Percentiles rank a stretch among this genome's conserved stretches.
Evolutionary conservation across 92 coral and sea anemone species (phyloP).

Genomic region (Zoanthus gigantus): DNA sequence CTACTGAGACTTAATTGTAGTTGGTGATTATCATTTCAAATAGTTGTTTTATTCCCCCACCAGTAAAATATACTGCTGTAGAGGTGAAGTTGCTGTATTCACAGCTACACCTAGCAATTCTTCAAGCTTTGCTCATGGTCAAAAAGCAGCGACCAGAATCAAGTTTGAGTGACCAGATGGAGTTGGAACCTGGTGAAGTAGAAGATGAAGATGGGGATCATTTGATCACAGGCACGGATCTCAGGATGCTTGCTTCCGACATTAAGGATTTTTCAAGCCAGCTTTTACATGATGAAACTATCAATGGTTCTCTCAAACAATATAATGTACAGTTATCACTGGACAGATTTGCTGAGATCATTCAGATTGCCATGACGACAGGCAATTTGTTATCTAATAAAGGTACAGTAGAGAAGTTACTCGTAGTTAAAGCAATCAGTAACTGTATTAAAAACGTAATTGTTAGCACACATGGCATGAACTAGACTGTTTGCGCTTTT

Average conservation of each 20-base stretch:
- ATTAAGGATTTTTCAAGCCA: slow-evolving; percentile 61
- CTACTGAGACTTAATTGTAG: no score
- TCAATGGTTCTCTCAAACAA: slow-evolving; percentile 34
- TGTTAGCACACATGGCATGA: background rate
- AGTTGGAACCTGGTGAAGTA: slow-evolving; percentile 97
- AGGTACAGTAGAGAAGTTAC: slow-evolving; percentile 54
- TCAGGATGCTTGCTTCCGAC: slow-evolving; percentile 58
- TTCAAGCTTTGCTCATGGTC: slow-evolving; percentile 88
- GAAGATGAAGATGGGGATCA: slow-evolving; percentile 87
- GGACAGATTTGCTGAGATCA: slow-evolving; percentile 89
- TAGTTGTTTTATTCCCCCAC: background rate
- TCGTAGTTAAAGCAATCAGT: background rate
- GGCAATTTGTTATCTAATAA: slow-evolving; percentile 90
- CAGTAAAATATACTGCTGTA: slow-evolving; percentile 19
- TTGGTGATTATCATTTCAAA: no score
- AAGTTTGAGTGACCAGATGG: slow-evolving; percentile 91
- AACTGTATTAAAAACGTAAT: background rate
- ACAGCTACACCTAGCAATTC: slow-evolving; percentile 90
- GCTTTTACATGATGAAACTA: slow-evolving; percentile 29
- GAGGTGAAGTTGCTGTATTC: slow-evolving; percentile 72
- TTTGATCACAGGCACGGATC: slow-evolving; percentile 76
- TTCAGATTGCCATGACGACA: slow-evolving; percentile 93
- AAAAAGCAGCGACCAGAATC: slow-evolving; percentile 71
- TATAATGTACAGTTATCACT: slow-evolving; percentile 75
- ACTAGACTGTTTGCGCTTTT: background rate